Base-by-base conservation (phyloP, 2,888 invertebrate species). In the Phengaris arion region DNA sequence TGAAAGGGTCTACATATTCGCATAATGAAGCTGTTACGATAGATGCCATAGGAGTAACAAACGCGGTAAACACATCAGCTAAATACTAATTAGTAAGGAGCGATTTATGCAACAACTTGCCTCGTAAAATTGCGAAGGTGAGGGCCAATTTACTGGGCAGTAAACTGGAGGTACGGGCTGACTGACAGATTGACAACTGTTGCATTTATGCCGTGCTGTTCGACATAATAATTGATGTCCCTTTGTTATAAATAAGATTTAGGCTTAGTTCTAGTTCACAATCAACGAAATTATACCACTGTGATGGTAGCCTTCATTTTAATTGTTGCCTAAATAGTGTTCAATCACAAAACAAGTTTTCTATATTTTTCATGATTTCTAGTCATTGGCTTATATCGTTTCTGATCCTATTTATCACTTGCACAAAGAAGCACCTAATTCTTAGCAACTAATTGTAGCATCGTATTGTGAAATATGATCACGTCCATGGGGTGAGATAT, bases 91-190 rank as follows among this genome's bases (percentile, higher is more conserved):
- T 83, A 83, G 80, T 77, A 48, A 69, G 52, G 15, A 74, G 76
- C 79, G 83, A 86, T 86, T 85, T 85, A 85, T 83, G 80, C 77
- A 81, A 82, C 81, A 82, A 81, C 81, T 81, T 76, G 79, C 74
- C 74, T 74, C 75, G 83, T 84, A 83, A 83, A 85, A 78, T 76
- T 81, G 81, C 76, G 76, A 82, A 83, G 83, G 85, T 81, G 82
- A 82, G 81, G 80, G 77, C 84, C 84, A 83, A 88, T 89, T 87
- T 87, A 87, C 86, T 84, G 85, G 84, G 86, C 85, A 85, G 86
- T 89, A 89, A 89, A 89, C 84, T 85, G 87, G 85, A 86, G 77
- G 77, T 80, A 79, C 81, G 81, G 81, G 83, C 83, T 82, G 81
- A 85, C 85, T 78, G 85, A 84, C 84, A 80, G 83, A 82, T 83